Percentiles rank a stretch among this genome's conserved stretches.
Conservation (phyloP, 2,888 invertebrate species). For the Pammene fasciana region DNA sequence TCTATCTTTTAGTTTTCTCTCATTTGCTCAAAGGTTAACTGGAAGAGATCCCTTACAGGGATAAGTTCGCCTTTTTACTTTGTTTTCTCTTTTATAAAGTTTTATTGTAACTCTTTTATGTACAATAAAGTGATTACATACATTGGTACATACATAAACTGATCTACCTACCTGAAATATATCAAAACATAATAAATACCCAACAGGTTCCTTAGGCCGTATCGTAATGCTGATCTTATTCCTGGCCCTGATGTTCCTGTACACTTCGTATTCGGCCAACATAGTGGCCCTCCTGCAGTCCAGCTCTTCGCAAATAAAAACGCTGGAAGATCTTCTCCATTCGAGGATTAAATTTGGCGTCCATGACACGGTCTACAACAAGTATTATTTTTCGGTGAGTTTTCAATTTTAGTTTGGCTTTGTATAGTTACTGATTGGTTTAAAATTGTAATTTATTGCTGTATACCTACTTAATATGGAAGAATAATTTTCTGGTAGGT, state of each 20-base stretch:
- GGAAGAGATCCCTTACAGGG: no score
- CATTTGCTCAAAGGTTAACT: no score
- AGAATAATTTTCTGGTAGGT: no score
- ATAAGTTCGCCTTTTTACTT: no score
- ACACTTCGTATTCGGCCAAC: slow-evolving; percentile 89
- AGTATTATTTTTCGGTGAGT: slow-evolving; percentile 86
- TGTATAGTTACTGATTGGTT: background rate
- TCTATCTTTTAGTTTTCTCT: no score
- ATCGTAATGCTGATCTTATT: slow-evolving; percentile 86
- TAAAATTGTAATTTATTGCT: no score
- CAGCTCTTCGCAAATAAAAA: slow-evolving; percentile 86
- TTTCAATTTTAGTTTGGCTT: background rate
- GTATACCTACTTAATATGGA: no score
- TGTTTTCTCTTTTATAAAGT: no score
- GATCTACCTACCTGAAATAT: no score
- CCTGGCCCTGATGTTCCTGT: slow-evolving; percentile 86
- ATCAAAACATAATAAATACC: background rate
- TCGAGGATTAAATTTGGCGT: slow-evolving; percentile 87
- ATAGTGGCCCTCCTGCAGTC: slow-evolving; percentile 89
- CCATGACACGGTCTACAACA: slow-evolving; percentile 87
- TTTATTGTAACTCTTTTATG: no score
- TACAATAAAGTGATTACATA: no score
- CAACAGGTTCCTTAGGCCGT: slow-evolving; percentile 79
- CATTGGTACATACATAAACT: no score
- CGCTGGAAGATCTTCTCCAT: slow-evolving; percentile 84